Conservation (phyloP, 2,113 vertebrate genomes). For the Gallinago paraguaiae region DNA sequence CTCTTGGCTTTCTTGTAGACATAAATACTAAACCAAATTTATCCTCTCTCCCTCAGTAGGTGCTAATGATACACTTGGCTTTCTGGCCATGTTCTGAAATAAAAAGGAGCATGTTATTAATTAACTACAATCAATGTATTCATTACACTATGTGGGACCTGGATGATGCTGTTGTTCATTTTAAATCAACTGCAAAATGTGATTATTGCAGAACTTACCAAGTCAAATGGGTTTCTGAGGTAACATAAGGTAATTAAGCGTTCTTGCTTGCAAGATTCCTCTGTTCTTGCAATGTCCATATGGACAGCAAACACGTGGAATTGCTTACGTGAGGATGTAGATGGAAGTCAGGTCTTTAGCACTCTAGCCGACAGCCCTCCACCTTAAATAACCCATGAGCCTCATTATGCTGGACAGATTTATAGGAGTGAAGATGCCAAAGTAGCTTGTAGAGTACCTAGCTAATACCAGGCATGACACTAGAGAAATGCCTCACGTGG, state of each 20-base stretch:
- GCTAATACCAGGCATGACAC: conserved; percentile 9
- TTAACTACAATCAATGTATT: not conserved
- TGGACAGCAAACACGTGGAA: not conserved
- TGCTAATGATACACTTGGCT: not conserved
- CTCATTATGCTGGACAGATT: conserved; percentile 25
- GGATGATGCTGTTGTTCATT: not conserved
- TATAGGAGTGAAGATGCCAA: conserved; percentile 18
- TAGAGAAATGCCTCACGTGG: conserved; percentile 47
- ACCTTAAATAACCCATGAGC: conserved; percentile 47
- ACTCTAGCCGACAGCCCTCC: not conserved
- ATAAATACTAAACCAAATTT: not conserved
- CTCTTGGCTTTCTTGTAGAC: not conserved
- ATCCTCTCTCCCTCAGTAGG: not conserved
- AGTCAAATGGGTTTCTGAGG: not conserved
- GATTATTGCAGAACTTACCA: not conserved
- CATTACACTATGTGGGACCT: not conserved
- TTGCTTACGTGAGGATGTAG: not conserved
- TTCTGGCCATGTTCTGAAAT: not conserved
- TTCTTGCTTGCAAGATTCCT: not conserved
- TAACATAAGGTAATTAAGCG: not conserved
- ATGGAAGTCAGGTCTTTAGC: not conserved
- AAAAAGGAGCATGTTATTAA: not conserved
- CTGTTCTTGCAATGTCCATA: not conserved
- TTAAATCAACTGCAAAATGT: not conserved
- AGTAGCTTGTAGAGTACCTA: conserved; percentile 25